phyloP scores from a whole-genome alignment of 2,888 invertebrate species.

The Leucoptera coffeella region DNA sequence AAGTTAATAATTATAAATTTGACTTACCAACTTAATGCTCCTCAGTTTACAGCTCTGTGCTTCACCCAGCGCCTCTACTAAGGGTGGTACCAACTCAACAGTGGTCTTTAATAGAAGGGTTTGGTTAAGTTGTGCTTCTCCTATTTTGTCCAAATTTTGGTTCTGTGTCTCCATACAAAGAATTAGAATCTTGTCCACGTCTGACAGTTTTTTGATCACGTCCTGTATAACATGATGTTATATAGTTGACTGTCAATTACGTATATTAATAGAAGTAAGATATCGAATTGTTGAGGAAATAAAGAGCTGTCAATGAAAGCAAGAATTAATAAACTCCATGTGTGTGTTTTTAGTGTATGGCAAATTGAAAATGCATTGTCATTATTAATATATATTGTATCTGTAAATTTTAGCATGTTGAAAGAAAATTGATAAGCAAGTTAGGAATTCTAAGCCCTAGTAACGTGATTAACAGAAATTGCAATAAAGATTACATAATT shows the following conservation, averaged over 20 bases:
- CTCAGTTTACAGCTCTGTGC: slow-evolving; percentile 50
- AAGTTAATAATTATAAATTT: no score
- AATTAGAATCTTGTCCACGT: slow-evolving; percentile 73
- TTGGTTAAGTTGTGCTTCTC: slow-evolving; percentile 74
- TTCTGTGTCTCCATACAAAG: slow-evolving; percentile 34
- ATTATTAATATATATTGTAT: no score
- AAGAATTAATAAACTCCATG: no score
- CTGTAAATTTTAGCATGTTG: no score
- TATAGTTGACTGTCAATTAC: no score
- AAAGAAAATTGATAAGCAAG: no score
- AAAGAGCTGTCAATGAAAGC: background rate
- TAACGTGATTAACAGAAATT: no score
- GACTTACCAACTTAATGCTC: slow-evolving; percentile 49
- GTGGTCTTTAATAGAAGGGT: slow-evolving; percentile 70
- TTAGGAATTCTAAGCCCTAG: no score
- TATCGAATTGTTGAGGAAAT: background rate
- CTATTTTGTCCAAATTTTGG: slow-evolving; percentile 43
- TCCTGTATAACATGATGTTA: no score
- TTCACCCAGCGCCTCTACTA: slow-evolving; percentile 49
- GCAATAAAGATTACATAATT: no score
- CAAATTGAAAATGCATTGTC: no score
- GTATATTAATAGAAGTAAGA: background rate
- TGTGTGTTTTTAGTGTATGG: no score
- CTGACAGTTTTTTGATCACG: slow-evolving; percentile 60
- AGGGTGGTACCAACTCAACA: slow-evolving; percentile 63